phyloP scores from a whole-genome alignment of 2,113 vertebrate genomes.

The Mixornis gularis region DNA sequence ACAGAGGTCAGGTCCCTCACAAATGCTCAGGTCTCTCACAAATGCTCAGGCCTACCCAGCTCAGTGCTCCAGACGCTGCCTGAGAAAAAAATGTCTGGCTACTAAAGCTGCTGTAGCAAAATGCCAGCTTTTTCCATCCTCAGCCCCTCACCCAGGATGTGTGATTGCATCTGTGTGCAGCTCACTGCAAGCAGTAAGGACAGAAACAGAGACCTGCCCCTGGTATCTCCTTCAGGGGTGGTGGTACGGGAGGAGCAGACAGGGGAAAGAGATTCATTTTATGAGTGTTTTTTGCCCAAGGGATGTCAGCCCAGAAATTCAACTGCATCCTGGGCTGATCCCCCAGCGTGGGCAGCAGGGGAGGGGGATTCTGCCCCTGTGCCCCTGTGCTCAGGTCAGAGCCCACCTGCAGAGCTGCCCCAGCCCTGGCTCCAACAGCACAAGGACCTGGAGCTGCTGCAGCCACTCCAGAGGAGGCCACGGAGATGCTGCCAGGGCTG shows the following conservation, averaged over 20 bases:
- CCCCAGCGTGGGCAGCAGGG: background rate
- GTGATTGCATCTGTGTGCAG: accelerated
- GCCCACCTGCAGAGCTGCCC: background rate
- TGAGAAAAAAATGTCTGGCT: background rate
- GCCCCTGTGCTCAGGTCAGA: background rate
- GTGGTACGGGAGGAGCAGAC: background rate
- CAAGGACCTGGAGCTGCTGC: background rate
- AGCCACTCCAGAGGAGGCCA: too few species aligned
- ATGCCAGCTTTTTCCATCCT: background rate
- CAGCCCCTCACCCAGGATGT: background rate
- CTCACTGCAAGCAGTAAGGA: background rate
- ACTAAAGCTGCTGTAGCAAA: background rate
- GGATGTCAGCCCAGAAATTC: background rate
- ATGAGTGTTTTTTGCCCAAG: background rate
- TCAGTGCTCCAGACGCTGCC: background rate
- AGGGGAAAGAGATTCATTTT: background rate
- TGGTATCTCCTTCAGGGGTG: accelerated
- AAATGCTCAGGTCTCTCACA: background rate
- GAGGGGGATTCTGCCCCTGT: background rate
- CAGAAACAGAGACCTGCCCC: background rate
- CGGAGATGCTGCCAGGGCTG: too few species aligned
- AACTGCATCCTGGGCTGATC: background rate
- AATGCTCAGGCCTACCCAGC: background rate
- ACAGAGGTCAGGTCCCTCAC: background rate
- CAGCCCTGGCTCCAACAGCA: background rate